phyloP scores from a whole-genome alignment of 2,113 vertebrate genomes.

The Percopsis transmontana region DNA sequence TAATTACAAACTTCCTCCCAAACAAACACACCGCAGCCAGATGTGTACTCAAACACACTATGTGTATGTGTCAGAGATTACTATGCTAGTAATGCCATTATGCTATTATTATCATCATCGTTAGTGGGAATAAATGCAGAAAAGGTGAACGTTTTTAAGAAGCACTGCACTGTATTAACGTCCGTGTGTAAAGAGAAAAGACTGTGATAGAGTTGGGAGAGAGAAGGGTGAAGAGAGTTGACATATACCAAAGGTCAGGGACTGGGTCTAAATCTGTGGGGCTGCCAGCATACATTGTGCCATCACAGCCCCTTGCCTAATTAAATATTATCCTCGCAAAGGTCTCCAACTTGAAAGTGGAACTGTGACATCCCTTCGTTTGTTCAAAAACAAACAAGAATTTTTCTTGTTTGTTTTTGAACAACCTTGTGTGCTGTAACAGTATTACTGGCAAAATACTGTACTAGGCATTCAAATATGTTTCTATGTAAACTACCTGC shows the following conservation, averaged over 20 bases:
- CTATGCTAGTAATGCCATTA: too few species aligned
- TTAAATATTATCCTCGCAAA: slow-evolving; percentile 21
- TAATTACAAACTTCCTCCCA: slow-evolving; percentile 54
- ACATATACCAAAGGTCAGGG: slow-evolving; percentile 32
- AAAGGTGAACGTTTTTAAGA: background rate
- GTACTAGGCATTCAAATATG: background rate
- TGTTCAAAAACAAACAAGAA: too few species aligned
- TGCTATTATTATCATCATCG: too few species aligned
- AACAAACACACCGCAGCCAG: slow-evolving; percentile 33
- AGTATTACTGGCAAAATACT: background rate
- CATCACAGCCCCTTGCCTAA: slow-evolving; percentile 12
- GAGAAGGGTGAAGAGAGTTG: background rate
- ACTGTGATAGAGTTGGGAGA: background rate
- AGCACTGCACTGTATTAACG: background rate
- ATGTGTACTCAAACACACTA: slow-evolving; percentile 39
- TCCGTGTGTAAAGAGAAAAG: background rate
- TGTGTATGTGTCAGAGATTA: slow-evolving; percentile 9
- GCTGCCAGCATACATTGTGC: slow-evolving; percentile 7
- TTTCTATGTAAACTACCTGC: slow-evolving; percentile 8
- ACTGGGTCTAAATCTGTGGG: slow-evolving; percentile 1
- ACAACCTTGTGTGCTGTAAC: background rate
- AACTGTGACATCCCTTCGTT: too few species aligned
- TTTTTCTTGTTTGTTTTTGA: too few species aligned
- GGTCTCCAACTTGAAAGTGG: background rate
- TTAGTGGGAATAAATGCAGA: too few species aligned